These are phyloP conservation scores for Lysandra coridon DNA, from an alignment of 2,888 invertebrate species.

Conservation along the genomic window DNA sequence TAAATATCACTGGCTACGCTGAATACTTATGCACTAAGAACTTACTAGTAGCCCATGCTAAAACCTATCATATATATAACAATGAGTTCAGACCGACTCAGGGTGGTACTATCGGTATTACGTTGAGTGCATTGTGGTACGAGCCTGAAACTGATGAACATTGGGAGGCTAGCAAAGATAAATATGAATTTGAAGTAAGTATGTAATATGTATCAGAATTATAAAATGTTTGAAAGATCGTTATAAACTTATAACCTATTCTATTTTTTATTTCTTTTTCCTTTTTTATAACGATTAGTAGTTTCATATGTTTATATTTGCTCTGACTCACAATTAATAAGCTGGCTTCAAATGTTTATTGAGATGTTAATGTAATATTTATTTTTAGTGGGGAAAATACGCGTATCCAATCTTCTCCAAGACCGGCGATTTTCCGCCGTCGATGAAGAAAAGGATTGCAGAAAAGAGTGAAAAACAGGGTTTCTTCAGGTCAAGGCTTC, in stretches of 20 bases:
- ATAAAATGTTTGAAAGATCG: too few relatives aligned
- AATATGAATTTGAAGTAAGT: slow-evolving; percentile 68
- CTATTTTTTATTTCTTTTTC: too few relatives aligned
- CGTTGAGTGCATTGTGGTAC: slow-evolving; percentile 42
- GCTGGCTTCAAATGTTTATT: too few relatives aligned
- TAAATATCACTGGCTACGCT: slow-evolving; percentile 56
- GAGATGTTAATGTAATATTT: background rate
- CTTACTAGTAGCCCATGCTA: slow-evolving; percentile 72
- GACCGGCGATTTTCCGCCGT: slow-evolving; percentile 81
- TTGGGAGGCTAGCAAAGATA: slow-evolving; percentile 60
- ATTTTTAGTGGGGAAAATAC: slow-evolving; percentile 75
- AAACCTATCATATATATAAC: slow-evolving; percentile 54
- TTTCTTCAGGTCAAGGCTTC: slow-evolving; percentile 78
- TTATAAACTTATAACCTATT: too few relatives aligned
- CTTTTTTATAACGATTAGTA: too few relatives aligned
- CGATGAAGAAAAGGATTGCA: slow-evolving; percentile 78
- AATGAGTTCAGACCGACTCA: slow-evolving; percentile 49
- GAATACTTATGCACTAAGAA: slow-evolving; percentile 68
- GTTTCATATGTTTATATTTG: too few relatives aligned
- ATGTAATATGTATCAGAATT: background rate
- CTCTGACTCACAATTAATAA: too few relatives aligned
- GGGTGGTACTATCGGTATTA: slow-evolving; percentile 46
- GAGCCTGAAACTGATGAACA: slow-evolving; percentile 68
- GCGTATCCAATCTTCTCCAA: slow-evolving; percentile 81
- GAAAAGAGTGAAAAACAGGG: slow-evolving; percentile 81